Evolutionary conservation across 2,113 vertebrate species (phyloP), one percentile per base, ranked within the genome.

Genomic region (Menura novaehollandiae): DNA sequence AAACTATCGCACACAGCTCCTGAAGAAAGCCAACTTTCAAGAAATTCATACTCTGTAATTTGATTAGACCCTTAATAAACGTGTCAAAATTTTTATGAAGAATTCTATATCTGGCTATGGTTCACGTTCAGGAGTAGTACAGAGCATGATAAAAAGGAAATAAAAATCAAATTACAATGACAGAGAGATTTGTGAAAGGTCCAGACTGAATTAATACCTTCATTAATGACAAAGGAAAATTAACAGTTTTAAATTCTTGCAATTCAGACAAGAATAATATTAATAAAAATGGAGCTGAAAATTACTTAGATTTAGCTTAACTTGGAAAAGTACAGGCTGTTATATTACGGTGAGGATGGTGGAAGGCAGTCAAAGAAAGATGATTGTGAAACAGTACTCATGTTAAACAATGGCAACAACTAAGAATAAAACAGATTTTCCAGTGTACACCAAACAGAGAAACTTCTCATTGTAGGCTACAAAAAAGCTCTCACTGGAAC

Each of bases 401-500:
- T 18, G 75, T 59, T 85, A 68, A 81, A 60, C 46, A 49, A 26
- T 5, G 2, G 46, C 28, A 56, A 23, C 21, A 58, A 84, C 68
- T n/a, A 41, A 5, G 23, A 81, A 72, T 55, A 52, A 81, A 91
- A 84, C 35, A 85, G 64, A 79, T n/a, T 39, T n/a, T 84, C 7
- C 58, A 43, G 15, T 18, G 23, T 78, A 53, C 60, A 63, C 51
- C 49, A 67, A 69, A 87, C 44, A 63, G 44, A 92, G 60, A 52
- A 73, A 85, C 26, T 62, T 62, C 44, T 91, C 51, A 69, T 62
- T 69, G 44, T 11, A 73, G 39, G 64, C 72, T 63, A 82, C 8
- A 93, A 89, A 92, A 86, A 94, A 85, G 78, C 37, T 95, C 68
- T 79, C 79, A 71, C 89, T 91, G 77, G 89, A 96, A 97, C 5